A percentile compares a stretch with the other conserved stretches of the same genome.
These are phyloP conservation scores for Hermetia illucens DNA, from an alignment of 1,140 invertebrate genomes.

Conservation along the genomic window DNA sequence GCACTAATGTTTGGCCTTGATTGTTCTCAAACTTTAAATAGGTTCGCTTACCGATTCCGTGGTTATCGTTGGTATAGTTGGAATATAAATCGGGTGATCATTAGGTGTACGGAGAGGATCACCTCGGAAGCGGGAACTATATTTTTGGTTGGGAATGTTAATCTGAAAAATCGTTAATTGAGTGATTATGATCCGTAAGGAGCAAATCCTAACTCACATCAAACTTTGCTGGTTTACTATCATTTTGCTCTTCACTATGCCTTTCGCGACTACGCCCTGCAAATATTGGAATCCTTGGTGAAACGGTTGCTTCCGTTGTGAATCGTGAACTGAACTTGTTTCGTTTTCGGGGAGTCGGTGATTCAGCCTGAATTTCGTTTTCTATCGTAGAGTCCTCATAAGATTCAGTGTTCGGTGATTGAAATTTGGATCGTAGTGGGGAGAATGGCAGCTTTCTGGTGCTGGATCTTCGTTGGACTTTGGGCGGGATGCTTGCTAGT, in stretches of 20 bases:
- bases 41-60: constrained; percentile 4
- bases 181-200: no score
- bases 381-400: not conserved
- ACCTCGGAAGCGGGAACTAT: constrained; percentile 3
- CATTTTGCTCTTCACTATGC: not conserved
- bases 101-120: not conserved
- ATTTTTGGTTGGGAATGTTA: no score
- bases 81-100: constrained; percentile 1
- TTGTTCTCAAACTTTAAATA: not conserved
- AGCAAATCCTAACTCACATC: no score
- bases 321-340: not conserved
- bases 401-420: not conserved
- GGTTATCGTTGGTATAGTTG: constrained; percentile 3
- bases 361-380: not conserved
- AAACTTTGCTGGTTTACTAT: not conserved
- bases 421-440: not conserved
- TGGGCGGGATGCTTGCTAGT: not conserved
- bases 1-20: constrained; percentile 5
- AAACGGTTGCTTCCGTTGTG: not conserved
- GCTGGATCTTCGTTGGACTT: not conserved
- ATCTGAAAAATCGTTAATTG: no score
- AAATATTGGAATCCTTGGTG: not conserved
- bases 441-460: not conserved
- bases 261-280: no score
- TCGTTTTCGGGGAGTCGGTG: not conserved